Evolutionary conservation across 2,113 vertebrate genomes (phyloP).

Genomic region (Manacus vitellinus): DNA sequence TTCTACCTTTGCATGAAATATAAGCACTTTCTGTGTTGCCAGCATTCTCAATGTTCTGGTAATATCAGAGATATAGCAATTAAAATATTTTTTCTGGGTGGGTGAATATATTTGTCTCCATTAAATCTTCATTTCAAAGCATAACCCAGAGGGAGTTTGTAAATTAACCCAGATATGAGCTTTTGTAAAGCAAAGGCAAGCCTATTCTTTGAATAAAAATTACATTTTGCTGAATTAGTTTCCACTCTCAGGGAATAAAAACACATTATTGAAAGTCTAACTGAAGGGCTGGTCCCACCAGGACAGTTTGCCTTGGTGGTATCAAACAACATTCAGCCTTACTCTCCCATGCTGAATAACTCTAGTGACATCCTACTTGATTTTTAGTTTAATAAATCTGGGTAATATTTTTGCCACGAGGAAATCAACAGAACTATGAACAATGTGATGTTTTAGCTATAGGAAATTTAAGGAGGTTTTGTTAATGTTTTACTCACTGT

Average conservation of each 20-base stretch:
- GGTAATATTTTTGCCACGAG: not conserved
- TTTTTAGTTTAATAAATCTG: not conserved
- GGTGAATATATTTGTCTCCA: conserved; percentile 38
- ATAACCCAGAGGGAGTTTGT: not conserved
- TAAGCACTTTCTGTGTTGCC: not conserved
- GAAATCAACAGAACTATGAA: not conserved
- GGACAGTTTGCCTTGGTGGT: not conserved
- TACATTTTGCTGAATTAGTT: not conserved
- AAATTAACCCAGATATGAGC: conserved; percentile 38
- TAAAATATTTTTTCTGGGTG: conserved; percentile 16
- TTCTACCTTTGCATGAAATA: not conserved
- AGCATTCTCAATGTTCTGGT: not conserved
- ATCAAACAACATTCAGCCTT: not conserved
- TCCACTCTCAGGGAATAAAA: not conserved
- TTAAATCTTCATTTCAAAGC: conserved; percentile 48
- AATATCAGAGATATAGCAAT: not conserved
- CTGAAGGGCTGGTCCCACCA: not conserved
- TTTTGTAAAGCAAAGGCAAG: not conserved
- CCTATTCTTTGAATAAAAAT: conserved; percentile 28
- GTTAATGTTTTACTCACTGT: not conserved
- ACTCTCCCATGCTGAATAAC: not conserved
- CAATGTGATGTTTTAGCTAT: not conserved
- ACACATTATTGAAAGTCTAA: not conserved
- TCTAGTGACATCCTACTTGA: not conserved
- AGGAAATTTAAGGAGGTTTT: not conserved